Evolutionary conservation across 2,888 invertebrate genomes (phyloP), one percentile per base, ranked within the genome.

Genomic region (Muschampia staudingeri): DNA sequence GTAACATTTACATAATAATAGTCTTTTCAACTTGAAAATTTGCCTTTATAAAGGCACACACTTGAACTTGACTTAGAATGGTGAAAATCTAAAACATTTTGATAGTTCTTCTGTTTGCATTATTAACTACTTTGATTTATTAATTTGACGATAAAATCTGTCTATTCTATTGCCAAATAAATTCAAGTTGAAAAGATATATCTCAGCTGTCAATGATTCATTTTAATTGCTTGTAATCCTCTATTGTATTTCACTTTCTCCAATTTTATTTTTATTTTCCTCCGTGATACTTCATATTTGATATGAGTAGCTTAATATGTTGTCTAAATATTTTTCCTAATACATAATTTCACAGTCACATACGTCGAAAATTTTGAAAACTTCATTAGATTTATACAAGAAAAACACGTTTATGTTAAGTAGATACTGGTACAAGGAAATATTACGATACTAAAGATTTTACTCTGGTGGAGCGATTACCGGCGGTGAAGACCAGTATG

Each of bases 21-120:
- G 90, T 93, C 94, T 93, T 95, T 94, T 93, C 94, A 95, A 95
- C 95, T 95, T 94, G 94, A 94, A 85, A 88, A 89, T 14, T 30
- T 65, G 14, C 12, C 19, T 12, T 12, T 11, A 61, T 4, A 19
- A 25, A 4, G 25, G 11, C 61, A 61, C 25, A 16, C 0, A 69
- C 16, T 67, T 12, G 3, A 65, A 5, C 9, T 30, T n/a, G 4
- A 42, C 42, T 42, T 12, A 42, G 42, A 42, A 42, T 14, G 65
- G 11, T 56, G 16, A n/a, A n/a, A 19, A 65, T 65, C 19, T 65
- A 37, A 37, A 37, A 4, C 34, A 34, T 34, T 34, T 34, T 34
- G 34, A 34, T 34, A 34, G 34, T 34, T 34, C 3, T 37, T 7
- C 7, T 7, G 37, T 37, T 37, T 37, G 0, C 5, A 5, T 37